Evolutionary conservation across 2,113 vertebrate species (phyloP), one percentile per base, ranked within the genome.

Genomic region (Geothlypis trichas): DNA sequence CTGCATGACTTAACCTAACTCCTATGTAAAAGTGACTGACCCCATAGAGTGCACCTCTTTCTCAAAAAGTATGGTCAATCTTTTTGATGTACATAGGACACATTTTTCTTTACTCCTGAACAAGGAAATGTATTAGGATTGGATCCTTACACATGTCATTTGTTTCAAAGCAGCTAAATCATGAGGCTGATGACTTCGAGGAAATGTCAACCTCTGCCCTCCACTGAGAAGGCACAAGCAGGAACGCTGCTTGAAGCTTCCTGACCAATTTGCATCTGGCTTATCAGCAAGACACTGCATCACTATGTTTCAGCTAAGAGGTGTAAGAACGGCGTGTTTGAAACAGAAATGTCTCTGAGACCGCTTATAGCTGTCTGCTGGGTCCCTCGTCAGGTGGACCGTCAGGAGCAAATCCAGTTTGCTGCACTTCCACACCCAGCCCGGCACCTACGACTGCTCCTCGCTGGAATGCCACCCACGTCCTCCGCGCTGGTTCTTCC

Each of bases 131-230:
- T 46, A 51, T 51, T 82, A 37, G 33, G 17, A 76, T 63, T 81
- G 58, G 39, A 35, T 80, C 30, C 51, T 95, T 61, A 78, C 42
- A 67, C 8, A 4, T 41, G n/a, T 42, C 4, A 65, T 69, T 67
- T 66, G 47, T 24, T 79, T 66, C 31, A 55, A 58, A 79, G 69
- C 42, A 71, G 69, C 35, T 58, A 41, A 51, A 42, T 55, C 30
- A 26, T 0, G 1, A 91, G 44, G 47, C 1, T 57, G 37, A 47
- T 46, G 35, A 69, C 30, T 69, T 11, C 5, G 5, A 15, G 7
- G 21, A 84, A 54, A 62, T 73, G 51, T 42, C 1, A 10, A 12
- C 8, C 1, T 3, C 82, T 65, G 47, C 26, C 12, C 20, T 57
- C 57, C 0, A 1, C 52, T 57, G 66, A 81, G 78, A 73, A 90